phyloP scores from a whole-genome alignment of 2,113 vertebrate species.

The Motacilla tschutschensis region DNA sequence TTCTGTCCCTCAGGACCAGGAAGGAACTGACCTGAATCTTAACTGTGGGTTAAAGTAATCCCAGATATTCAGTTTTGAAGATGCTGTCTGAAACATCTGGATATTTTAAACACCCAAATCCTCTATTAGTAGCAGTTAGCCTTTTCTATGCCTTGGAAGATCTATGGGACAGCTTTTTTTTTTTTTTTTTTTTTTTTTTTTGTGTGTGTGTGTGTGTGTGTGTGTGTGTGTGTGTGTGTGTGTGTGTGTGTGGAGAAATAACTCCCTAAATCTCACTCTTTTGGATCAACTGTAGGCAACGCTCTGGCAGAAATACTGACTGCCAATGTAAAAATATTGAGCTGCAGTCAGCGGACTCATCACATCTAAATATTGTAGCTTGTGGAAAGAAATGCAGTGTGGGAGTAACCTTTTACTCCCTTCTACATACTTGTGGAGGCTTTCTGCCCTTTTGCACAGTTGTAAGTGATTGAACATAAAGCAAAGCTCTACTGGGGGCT shows the following conservation, averaged over 20 bases:
- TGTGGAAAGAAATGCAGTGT: background rate
- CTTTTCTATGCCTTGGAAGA: background rate
- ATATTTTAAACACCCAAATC: background rate
- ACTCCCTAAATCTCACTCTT: background rate
- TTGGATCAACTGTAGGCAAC: background rate
- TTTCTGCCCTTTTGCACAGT: conserved; percentile 7
- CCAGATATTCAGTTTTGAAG: background rate
- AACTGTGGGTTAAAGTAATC: background rate
- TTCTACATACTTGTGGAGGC: conserved; percentile 1
- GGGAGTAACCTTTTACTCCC: conserved; percentile 32
- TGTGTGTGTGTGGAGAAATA: background rate
- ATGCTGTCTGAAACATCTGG: background rate
- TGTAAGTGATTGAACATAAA: background rate
- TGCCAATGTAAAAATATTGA: background rate
- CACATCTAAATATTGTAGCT: conserved; percentile 20
- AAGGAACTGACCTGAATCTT: background rate
- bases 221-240: background rate
- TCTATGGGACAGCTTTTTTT: background rate
- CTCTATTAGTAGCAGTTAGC: background rate
- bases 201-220: background rate
- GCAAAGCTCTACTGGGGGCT: background rate
- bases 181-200: background rate
- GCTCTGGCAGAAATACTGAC: background rate
- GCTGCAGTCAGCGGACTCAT: conserved; percentile 1
- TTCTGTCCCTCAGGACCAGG: background rate